Evolutionary conservation across 2,888 invertebrate species (phyloP).

Genomic region (Neocrepidodera transversa): DNA sequence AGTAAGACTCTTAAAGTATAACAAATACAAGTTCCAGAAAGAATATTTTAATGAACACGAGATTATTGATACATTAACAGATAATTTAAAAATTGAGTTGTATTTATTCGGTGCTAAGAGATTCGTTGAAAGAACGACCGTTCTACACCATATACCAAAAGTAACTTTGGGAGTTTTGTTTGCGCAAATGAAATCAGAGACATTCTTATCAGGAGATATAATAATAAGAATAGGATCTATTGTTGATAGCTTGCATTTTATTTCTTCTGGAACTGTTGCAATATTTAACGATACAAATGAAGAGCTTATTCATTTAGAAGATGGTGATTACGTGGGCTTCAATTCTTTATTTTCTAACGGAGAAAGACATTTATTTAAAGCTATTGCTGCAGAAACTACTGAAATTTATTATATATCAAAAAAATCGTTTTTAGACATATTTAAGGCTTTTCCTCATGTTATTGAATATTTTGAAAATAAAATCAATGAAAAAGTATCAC

Average conservation of each 20-base stretch:
- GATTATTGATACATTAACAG: constrained; percentile 50
- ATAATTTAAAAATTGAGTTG: constrained; percentile 59
- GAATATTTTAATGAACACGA: constrained; percentile 63
- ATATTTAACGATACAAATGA: constrained; percentile 58
- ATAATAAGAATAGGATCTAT: constrained; percentile 57
- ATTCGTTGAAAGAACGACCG: constrained; percentile 60
- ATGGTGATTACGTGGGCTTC: constrained; percentile 63
- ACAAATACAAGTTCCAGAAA: constrained; percentile 63
- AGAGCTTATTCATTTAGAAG: constrained; percentile 64
- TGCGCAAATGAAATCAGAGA: constrained; percentile 27
- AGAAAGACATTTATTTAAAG: constrained; percentile 33
- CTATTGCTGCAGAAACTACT: constrained; percentile 52
- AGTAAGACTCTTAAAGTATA: constrained; percentile 61
- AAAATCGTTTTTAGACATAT: neutral
- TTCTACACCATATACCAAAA: constrained; percentile 59
- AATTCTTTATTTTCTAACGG: constrained; percentile 42
- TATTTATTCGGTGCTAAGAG: constrained; percentile 59
- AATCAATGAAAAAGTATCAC: constrained; percentile 1
- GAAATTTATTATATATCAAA: constrained; percentile 45
- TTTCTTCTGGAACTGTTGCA: constrained; percentile 62
- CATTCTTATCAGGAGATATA: constrained; percentile 51
- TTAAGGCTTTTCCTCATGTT: neutral
- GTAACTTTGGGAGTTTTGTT: constrained; percentile 50
- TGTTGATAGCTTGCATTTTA: constrained; percentile 63
- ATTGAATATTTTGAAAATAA: neutral